A percentile compares a stretch with the other conserved stretches of the same genome.
These are phyloP conservation scores for Albula goreensis DNA, from an alignment of 2,113 vertebrate genomes.

Conservation along the genomic window DNA sequence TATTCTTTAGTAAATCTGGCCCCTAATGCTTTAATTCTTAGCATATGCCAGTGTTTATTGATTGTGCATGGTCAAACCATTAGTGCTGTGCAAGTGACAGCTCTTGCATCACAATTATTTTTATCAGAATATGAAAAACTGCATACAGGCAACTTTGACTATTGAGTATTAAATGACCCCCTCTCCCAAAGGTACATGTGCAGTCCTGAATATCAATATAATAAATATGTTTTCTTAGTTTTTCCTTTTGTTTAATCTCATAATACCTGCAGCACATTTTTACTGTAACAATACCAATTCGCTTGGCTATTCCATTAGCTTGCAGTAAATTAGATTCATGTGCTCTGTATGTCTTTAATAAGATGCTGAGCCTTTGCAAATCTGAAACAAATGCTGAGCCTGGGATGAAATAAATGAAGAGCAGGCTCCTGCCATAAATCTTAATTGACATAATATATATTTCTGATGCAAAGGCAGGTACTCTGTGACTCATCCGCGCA, in stretches of 20 bases:
- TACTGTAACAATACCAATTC: constrained; percentile 8
- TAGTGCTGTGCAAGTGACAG: too few relatives aligned
- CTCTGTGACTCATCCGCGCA: constrained; percentile 21
- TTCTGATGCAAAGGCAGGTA: constrained; percentile 20
- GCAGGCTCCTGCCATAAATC: constrained; percentile 25
- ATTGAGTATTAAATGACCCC: too few relatives aligned
- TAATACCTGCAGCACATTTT: not conserved
- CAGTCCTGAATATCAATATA: not conserved
- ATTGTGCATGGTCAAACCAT: too few relatives aligned
- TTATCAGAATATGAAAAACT: too few relatives aligned
- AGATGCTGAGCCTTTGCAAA: constrained; percentile 18
- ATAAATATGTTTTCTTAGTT: not conserved
- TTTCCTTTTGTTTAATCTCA: constrained; percentile 10
- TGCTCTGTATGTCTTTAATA: constrained; percentile 8
- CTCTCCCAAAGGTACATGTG: too few relatives aligned
- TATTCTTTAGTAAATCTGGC: too few relatives aligned
- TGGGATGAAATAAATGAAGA: constrained; percentile 17
- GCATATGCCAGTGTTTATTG: too few relatives aligned
- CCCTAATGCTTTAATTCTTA: too few relatives aligned
- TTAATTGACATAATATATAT: constrained; percentile 23
- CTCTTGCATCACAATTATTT: too few relatives aligned
- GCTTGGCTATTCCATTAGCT: not conserved
- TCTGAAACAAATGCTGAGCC: constrained; percentile 11
- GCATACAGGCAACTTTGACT: too few relatives aligned
- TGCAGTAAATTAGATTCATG: constrained; percentile 2